Evolutionary conservation across 2,113 vertebrate genomes (phyloP), one percentile per base, ranked within the genome.

Genomic region (Sinocyclocheilus anshuiensis): DNA sequence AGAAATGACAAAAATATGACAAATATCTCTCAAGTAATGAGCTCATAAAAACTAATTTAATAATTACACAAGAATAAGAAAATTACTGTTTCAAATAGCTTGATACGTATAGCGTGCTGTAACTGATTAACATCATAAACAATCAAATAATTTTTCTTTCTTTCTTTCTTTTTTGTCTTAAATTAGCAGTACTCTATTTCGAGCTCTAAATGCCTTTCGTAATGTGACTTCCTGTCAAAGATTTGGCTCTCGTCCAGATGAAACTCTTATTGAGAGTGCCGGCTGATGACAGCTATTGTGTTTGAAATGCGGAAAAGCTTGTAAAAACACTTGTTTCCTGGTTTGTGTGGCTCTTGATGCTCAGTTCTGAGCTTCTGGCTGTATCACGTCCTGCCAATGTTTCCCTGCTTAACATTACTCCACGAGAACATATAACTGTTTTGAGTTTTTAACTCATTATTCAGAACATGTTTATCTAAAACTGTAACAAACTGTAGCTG

Each of bases 291-390:
- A 84, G 84, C 85, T 82, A 87, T 90, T 90, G 87, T 88, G 75
- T 85, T 67, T 59, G 78, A 76, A 71, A 86, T 13, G 80, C 48
- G 88, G 88, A 87, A 86, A 63, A 82, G 84, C 55, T 88, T 85
- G 82, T 69, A 85, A 88, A 88, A 88, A 90, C 87, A 88, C 78
- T 77, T n/a, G 78, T 85, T 86, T 90, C 87, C 89, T 90, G 87
- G 45, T 77, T 77, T 88, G 45, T 48, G 45, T 11, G 2, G 45
- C 45, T 48, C 45, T 48, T 48, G 45, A 48, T 12, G 45, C 45
- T 48, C 45, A 12, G 3, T 12, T 48, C 45, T 48, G 65, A 67
- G 81, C 83, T 81, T 69, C 45, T 48, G 45, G 45, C 86, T 83
- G 48, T 71, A 24, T 48, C 67, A 63, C 74, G 72, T 88, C 81